Conservation (phyloP, 2,888 invertebrate species). For the Leptinotarsa haldemani region DNA sequence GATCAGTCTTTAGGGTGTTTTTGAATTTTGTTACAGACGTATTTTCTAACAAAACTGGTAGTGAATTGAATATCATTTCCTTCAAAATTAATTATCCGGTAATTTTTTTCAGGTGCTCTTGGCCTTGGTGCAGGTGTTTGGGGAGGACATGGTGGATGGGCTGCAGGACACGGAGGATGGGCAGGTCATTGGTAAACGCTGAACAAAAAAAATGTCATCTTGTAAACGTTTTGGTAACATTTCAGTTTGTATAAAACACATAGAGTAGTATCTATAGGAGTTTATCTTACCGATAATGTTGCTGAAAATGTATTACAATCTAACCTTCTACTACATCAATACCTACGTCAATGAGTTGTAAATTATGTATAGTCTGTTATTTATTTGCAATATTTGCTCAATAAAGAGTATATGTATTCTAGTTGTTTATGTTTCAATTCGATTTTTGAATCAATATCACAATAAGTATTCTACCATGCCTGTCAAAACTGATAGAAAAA, state of each 20-base stretch:
- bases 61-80: background rate
- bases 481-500: too few relatives aligned
- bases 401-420: slow-evolving; percentile 38
- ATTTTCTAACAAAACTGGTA: too few relatives aligned
- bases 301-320: slow-evolving; percentile 30
- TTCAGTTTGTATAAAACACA: slow-evolving; percentile 19
- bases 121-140: slow-evolving; percentile 26
- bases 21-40: too few relatives aligned
- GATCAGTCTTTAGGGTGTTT: too few relatives aligned
- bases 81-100: background rate
- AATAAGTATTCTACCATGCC: too few relatives aligned
- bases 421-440: background rate
- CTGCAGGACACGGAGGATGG: slow-evolving; percentile 28
- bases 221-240: slow-evolving; percentile 31
- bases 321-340: too few relatives aligned
- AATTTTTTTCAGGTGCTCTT: slow-evolving; percentile 24
- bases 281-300: slow-evolving; percentile 31
- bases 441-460: too few relatives aligned
- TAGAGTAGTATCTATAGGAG: background rate
- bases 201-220: slow-evolving; percentile 8
- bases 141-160: slow-evolving; percentile 27
- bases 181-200: slow-evolving; percentile 37
- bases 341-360: background rate
- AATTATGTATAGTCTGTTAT: slow-evolving; percentile 30
- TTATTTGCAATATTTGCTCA: slow-evolving; percentile 43